Evolutionary conservation across 1,140 invertebrate genomes (phyloP).

Genomic region (Dreissena rostriformis): DNA sequence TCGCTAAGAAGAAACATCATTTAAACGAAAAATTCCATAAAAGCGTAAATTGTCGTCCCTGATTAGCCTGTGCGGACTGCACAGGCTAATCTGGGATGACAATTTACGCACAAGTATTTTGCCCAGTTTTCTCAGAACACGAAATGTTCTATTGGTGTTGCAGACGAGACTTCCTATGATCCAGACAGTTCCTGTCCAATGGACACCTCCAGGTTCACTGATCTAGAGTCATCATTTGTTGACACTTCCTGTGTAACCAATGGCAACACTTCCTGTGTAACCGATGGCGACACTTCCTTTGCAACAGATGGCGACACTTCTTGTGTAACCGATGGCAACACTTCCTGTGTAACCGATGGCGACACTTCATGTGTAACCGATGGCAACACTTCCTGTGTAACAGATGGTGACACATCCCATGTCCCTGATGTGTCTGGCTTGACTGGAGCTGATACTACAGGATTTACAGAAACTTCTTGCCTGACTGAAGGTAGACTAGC

Average conservation of each 20-base stretch:
- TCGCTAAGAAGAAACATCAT: too few species aligned
- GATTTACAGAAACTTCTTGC: not conserved
- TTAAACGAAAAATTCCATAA: too few species aligned
- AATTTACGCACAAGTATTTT: too few species aligned
- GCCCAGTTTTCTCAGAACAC: too few species aligned
- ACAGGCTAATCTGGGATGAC: too few species aligned
- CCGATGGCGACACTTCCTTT: constrained; percentile 15
- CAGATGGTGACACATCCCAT: constrained; percentile 10
- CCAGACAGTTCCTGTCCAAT: constrained; percentile 25
- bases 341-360: constrained; percentile 6
- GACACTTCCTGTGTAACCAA: constrained; percentile 29
- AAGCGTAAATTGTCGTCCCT: too few species aligned
- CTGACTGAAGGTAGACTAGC: too few species aligned
- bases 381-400: not conserved
- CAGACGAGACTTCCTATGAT: constrained; percentile 35
- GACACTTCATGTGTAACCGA: constrained; percentile 26
- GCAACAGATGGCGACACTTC: constrained; percentile 29
- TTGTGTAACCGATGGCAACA: constrained; percentile 9
- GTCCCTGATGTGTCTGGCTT: not conserved
- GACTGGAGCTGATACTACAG: constrained; percentile 4
- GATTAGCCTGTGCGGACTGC: too few species aligned
- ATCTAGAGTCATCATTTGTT: not conserved
- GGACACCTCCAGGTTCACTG: constrained; percentile 7
- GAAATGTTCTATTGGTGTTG: not conserved
- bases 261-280: constrained; percentile 10